These are phyloP conservation scores for Molossus alvarezi DNA, from an alignment of 2,797 vertebrate genomes.

Conservation along the genomic window DNA sequence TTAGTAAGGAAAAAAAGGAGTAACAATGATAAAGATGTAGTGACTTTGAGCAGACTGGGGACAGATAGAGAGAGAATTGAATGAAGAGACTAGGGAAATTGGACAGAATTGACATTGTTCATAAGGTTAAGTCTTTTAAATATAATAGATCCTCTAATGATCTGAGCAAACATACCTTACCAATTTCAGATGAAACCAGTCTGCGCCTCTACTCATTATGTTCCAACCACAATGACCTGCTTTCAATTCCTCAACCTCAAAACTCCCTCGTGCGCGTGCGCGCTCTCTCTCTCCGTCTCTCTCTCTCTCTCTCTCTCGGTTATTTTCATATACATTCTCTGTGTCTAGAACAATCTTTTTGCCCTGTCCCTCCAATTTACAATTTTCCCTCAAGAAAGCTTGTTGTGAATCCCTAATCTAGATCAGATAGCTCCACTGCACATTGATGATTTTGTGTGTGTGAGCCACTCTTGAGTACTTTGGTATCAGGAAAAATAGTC, in stretches of 20 bases:
- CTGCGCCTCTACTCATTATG: not conserved
- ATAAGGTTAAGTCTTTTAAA: not conserved
- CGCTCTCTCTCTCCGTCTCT: not conserved
- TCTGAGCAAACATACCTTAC: not conserved
- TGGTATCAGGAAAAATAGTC: not conserved
- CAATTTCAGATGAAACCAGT: not conserved
- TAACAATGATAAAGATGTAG: not conserved
- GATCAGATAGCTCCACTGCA: not conserved
- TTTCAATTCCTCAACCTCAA: constrained; percentile 6
- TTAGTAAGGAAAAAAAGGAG: not conserved
- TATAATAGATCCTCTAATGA: not conserved
- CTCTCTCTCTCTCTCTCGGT: not conserved
- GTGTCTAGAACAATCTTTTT: not conserved
- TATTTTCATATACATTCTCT: not conserved
- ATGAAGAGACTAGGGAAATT: not conserved
- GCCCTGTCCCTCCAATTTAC: not conserved
- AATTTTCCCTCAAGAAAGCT: not conserved
- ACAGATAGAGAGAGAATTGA: not conserved
- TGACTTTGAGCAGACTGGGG: not conserved
- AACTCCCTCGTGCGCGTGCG: not conserved
- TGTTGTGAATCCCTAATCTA: not conserved
- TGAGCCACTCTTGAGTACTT: not conserved
- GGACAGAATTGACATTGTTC: not conserved
- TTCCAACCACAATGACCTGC: not conserved
- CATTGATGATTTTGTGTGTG: not conserved